phyloP scores from a whole-genome alignment of 2,797 vertebrate species.

The Brachymystax lenok region DNA sequence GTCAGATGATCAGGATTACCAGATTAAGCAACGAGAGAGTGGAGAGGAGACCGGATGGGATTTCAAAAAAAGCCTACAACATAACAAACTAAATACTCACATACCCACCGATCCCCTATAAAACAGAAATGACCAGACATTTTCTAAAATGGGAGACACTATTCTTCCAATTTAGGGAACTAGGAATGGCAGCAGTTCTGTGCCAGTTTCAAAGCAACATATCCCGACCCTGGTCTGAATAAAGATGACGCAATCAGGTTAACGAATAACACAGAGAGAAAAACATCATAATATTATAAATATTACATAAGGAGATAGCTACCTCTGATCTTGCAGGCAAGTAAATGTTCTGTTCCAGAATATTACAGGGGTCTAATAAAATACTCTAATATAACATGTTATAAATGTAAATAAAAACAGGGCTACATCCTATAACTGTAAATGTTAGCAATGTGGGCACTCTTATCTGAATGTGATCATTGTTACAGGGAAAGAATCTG shows the following conservation, averaged over 20 bases:
- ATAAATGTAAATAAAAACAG: background rate
- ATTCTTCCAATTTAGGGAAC: no score
- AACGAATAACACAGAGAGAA: background rate
- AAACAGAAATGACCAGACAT: background rate
- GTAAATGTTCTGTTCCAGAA: background rate
- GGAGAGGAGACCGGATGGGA: background rate
- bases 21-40: constrained; percentile 11
- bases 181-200: no score
- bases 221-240: no score
- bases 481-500: background rate
- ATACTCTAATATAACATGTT: background rate
- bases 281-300: background rate
- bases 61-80: constrained; percentile 4
- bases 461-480: background rate
- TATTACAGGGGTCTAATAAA: background rate
- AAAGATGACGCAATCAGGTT: background rate
- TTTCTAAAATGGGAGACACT: background rate
- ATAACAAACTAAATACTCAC: background rate
- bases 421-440: background rate
- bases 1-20: background rate
- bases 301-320: background rate
- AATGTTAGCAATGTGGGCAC: background rate
- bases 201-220: no score
- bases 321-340: background rate
- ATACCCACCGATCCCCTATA: background rate